Evolutionary conservation across 1,140 invertebrate genomes (phyloP).

Genomic region (Oryctes rhinoceros): DNA sequence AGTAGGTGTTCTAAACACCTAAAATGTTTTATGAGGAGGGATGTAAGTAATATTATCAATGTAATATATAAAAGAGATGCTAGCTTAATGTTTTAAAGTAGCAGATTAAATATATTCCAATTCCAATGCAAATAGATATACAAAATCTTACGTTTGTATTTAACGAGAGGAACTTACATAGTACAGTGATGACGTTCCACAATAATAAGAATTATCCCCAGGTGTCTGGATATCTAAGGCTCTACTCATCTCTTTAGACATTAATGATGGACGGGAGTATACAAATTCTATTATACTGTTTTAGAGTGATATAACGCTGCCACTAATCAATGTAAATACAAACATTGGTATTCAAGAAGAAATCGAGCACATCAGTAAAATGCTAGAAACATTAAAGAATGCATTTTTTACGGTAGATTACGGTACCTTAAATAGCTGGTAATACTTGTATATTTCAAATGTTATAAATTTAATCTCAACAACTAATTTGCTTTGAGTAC

Average conservation of each 20-base stretch:
- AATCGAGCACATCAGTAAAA: not conserved
- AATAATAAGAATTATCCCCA: not conserved
- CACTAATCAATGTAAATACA: conserved; percentile 40
- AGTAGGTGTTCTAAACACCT: conserved; percentile 66
- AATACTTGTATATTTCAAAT: not conserved
- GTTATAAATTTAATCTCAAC: not conserved
- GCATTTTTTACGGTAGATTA: conserved; percentile 42
- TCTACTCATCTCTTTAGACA: not conserved
- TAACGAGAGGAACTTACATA: too few species aligned
- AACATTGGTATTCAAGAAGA: conserved; percentile 3
- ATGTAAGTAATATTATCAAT: conserved; percentile 61
- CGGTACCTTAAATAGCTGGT: conserved; percentile 59
- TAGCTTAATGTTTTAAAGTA: not conserved
- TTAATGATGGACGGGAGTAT: not conserved
- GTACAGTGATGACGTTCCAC: too few species aligned
- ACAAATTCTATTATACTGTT: not conserved
- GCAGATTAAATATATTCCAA: not conserved
- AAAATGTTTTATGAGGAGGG: conserved; percentile 66
- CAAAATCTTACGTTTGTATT: too few species aligned
- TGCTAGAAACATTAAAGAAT: not conserved
- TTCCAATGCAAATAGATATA: not conserved
- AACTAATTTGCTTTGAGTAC: not conserved
- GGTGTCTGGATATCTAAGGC: not conserved
- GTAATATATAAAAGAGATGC: not conserved
- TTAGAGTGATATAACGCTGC: conserved; percentile 61